Percentiles rank a stretch among this genome's conserved stretches.
phyloP scores from a whole-genome alignment of 2,797 vertebrate genomes.

The Enteromius trimaculatus region DNA sequence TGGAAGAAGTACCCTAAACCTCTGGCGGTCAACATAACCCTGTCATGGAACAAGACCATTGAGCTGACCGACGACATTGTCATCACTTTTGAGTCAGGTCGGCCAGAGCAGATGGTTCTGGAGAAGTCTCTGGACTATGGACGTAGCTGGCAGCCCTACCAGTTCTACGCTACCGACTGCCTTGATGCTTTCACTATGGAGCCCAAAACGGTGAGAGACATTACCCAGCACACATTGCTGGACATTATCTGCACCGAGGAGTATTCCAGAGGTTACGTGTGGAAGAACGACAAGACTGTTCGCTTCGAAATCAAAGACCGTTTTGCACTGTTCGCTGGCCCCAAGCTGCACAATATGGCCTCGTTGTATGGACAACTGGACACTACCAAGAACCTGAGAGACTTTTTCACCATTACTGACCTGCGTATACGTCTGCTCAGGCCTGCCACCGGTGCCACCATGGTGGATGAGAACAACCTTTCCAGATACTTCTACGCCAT shows the following conservation, averaged over 20 bases:
- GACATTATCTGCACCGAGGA: slow-evolving; percentile 99
- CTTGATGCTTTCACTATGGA: slow-evolving; percentile 98
- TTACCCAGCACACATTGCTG: slow-evolving; percentile 91
- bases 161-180: slow-evolving; percentile 98
- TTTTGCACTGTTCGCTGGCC: slow-evolving; percentile 95
- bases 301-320: slow-evolving; percentile 99
- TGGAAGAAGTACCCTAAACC: slow-evolving; percentile 95
- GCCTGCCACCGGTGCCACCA: slow-evolving; percentile 93
- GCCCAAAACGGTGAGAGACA: slow-evolving; percentile 91
- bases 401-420: slow-evolving; percentile 98
- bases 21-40: slow-evolving; percentile 93
- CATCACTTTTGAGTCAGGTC: slow-evolving; percentile 95
- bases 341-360: slow-evolving; percentile 96
- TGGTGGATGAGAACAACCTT: slow-evolving; percentile 93
- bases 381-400: slow-evolving; percentile 96
- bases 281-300: slow-evolving; percentile 95
- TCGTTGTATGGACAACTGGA: slow-evolving; percentile 97
- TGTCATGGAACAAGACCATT: slow-evolving; percentile 99
- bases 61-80: slow-evolving; percentile 97
- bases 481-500: slow-evolving; percentile 98
- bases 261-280: slow-evolving; percentile 93
- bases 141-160: slow-evolving; percentile 95
- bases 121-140: slow-evolving; percentile 98
- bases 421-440: slow-evolving; percentile 92
- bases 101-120: slow-evolving; percentile 97